Evolutionary conservation across 92 coral and sea anemone species (phyloP), one percentile per base, ranked within the genome.

Genomic region (Chrysogorgia sp.): DNA sequence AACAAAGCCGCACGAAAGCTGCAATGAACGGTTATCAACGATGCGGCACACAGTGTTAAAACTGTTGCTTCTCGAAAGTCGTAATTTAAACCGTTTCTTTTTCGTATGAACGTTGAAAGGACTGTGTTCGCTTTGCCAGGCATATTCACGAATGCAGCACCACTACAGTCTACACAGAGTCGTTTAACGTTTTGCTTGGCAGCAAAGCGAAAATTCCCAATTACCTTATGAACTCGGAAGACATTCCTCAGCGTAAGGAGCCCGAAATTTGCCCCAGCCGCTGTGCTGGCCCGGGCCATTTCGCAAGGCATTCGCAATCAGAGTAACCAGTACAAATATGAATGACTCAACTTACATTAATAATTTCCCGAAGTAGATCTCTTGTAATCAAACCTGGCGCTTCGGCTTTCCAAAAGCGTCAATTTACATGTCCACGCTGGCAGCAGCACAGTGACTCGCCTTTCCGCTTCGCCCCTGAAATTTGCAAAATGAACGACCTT

Each of bases 301-400:
- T 34, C 24, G 25, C 24, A 24, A 22, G 13, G 41, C 40, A 45
- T 45, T 69, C 5, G 31, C 25, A 45, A 9, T 26, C 40, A 25
- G 40, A 45, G 0, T 7, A 14, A 64, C 20, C 29, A 69, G 52
- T 10, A 55, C 52, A 69, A 19, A 64, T 88, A 93, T 91, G 88
- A 88, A 91, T 93, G 90, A 89, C 98, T 93, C 98, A 93, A 93
- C 98, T 93, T 93, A 93, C 98, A 92, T 86, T 89, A 93, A 49
- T 69, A 69, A 93, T 91, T 93, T 91, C 88, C 96, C 96, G 92
- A 88, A 89, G n/a, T n/a, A n/a, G 96, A 91, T 96, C 89, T 92
- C 90, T 91, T 93, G 98, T 96, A 93, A 93, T 89, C 96, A 93
- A 93, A 93, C 90, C 98, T 93, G 92, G 97, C 96, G 93, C 96